phyloP scores from a whole-genome alignment of 1,140 invertebrate species.

The Heliothis subflexa region DNA sequence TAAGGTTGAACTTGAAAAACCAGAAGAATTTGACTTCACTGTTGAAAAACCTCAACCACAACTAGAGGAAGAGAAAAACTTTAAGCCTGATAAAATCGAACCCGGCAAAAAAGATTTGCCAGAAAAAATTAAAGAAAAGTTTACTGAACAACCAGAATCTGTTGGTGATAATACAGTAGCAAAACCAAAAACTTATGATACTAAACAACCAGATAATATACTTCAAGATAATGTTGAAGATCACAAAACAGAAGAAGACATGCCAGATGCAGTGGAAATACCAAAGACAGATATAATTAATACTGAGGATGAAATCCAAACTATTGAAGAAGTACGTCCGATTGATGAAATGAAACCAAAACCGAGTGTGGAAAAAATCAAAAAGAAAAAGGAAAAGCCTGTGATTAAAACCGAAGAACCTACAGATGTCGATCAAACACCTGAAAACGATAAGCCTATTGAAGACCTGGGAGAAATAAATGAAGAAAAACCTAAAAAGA shows the following conservation, averaged over 20 bases:
- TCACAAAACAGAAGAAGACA: neutral
- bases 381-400: conserved; percentile 6
- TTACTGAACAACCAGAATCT: neutral
- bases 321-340: neutral
- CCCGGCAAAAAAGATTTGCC: neutral
- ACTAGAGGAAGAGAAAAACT: neutral
- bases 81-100: neutral
- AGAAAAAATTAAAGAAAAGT: neutral
- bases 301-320: neutral
- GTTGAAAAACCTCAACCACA: conserved; percentile 34
- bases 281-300: neutral
- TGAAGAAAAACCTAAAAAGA: neutral
- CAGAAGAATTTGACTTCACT: conserved; percentile 77
- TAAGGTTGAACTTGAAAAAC: conserved; percentile 87
- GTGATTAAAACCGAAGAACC: neutral
- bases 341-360: neutral
- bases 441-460: neutral
- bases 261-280: neutral
- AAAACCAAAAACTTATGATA: neutral
- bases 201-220: neutral
- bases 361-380: neutral
- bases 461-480: too few relatives aligned
- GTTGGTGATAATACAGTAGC: neutral
- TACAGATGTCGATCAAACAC: neutral
- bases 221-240: neutral